A percentile compares a stretch with the other conserved stretches of the same genome.
phyloP scores from a whole-genome alignment of 1,140 invertebrate species.

The Macrotrachela quadricornifera region DNA sequence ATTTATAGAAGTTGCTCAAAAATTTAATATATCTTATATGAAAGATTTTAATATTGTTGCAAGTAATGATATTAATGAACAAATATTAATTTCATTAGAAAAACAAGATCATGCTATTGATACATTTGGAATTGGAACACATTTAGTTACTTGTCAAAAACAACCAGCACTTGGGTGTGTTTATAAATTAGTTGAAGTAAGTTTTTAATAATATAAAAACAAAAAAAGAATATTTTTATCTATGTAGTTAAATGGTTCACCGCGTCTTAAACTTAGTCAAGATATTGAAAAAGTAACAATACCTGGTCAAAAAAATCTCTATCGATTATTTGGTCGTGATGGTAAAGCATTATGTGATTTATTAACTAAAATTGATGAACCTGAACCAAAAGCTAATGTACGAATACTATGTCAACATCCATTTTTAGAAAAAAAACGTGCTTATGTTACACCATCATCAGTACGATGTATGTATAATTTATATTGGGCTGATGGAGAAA shows the following conservation, averaged over 20 bases:
- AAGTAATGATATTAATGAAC: constrained; percentile 97
- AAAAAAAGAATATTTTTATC: constrained; percentile 32
- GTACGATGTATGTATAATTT: constrained; percentile 56
- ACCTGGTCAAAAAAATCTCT: constrained; percentile 67
- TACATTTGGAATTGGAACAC: constrained; percentile 89
- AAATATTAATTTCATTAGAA: constrained; percentile 47
- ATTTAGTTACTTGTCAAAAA: constrained; percentile 54
- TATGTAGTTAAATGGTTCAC: constrained; percentile 70
- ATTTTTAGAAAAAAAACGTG: constrained; percentile 69
- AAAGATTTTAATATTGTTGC: constrained; percentile 68
- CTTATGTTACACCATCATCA: constrained; percentile 65
- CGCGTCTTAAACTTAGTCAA: constrained; percentile 88
- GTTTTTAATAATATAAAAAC: not conserved
- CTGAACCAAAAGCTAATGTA: constrained; percentile 48
- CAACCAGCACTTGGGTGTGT: constrained; percentile 94
- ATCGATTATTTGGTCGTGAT: constrained; percentile 65
- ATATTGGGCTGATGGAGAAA: constrained; percentile 60
- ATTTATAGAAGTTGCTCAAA: constrained; percentile 54
- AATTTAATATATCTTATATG: constrained; percentile 57
- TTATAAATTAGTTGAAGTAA: constrained; percentile 46
- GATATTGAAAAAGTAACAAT: constrained; percentile 94
- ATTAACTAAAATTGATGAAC: constrained; percentile 54
- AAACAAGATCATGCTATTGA: constrained; percentile 65
- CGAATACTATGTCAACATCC: constrained; percentile 84
- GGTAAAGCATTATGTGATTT: constrained; percentile 77